Evolutionary conservation across 2,113 vertebrate species (phyloP).

Genomic region (Rhea americana): DNA sequence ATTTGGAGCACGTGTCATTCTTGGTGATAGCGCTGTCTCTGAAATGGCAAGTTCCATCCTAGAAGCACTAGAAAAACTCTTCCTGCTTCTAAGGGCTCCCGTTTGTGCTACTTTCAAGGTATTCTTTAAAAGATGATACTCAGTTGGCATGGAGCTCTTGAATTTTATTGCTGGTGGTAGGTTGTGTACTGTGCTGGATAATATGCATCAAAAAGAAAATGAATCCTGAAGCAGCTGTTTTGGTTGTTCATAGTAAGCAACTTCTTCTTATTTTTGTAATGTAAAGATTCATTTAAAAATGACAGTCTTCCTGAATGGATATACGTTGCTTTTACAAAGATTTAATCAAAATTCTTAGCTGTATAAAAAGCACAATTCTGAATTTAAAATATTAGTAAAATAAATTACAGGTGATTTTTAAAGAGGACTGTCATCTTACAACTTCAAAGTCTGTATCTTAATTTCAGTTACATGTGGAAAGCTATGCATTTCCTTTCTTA

Average conservation of each 20-base stretch:
- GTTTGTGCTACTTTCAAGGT: background rate
- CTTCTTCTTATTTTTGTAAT: background rate
- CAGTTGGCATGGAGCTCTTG: background rate
- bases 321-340: background rate
- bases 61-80: background rate
- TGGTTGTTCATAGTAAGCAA: background rate
- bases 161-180: background rate
- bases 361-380: background rate
- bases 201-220: background rate
- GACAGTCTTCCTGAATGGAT: background rate
- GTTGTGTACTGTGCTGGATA: slow-evolving; percentile 9
- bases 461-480: background rate
- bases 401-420: background rate
- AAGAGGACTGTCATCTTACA: background rate
- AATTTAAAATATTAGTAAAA: background rate
- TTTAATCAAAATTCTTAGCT: background rate
- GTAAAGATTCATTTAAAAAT: background rate
- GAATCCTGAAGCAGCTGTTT: background rate
- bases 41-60: background rate
- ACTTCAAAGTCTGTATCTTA: background rate
- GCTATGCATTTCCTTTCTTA: background rate
- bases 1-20: background rate
- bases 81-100: background rate
- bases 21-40: background rate
- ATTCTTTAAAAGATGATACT: background rate